phyloP scores from a whole-genome alignment of 2,888 invertebrate species.

The Acanthosepion esculentum region DNA sequence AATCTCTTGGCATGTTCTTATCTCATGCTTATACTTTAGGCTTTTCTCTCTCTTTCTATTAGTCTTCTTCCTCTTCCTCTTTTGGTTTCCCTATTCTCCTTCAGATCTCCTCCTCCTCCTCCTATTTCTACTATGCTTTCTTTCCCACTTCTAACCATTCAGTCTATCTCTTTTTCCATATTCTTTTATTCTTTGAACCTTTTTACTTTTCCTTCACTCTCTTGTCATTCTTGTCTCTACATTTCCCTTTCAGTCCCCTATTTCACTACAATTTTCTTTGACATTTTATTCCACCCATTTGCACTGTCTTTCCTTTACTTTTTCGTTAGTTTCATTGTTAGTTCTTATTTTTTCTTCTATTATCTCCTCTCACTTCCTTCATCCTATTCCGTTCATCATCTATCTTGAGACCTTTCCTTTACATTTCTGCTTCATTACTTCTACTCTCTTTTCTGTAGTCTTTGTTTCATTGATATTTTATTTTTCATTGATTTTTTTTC shows the following conservation, averaged over 20 bases:
- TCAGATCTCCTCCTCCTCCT: neutral
- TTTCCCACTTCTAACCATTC: neutral
- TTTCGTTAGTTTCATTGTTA: no score
- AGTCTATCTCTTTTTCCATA: neutral
- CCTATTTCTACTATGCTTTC: neutral
- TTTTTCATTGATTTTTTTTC: no score
- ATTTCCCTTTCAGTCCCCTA: neutral
- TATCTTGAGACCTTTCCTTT: no score
- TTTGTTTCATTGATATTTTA: no score
- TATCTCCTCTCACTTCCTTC: no score
- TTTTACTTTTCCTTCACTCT: no score
- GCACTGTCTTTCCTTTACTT: no score
- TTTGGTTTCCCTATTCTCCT: neutral
- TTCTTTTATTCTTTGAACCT: neutral
- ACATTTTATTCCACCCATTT: no score
- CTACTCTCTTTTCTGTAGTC: neutral
- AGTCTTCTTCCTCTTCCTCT: neutral
- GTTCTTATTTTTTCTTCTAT: no score
- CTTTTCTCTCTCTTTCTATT: neutral
- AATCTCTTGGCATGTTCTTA: neutral
- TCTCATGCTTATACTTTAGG: neutral
- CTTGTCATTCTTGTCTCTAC: neutral
- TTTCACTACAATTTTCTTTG: neutral
- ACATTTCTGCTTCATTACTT: neutral
- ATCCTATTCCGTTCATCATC: no score